Conservation (phyloP, 2,113 vertebrate genomes). For the Ceyx cyanopectus region DNA sequence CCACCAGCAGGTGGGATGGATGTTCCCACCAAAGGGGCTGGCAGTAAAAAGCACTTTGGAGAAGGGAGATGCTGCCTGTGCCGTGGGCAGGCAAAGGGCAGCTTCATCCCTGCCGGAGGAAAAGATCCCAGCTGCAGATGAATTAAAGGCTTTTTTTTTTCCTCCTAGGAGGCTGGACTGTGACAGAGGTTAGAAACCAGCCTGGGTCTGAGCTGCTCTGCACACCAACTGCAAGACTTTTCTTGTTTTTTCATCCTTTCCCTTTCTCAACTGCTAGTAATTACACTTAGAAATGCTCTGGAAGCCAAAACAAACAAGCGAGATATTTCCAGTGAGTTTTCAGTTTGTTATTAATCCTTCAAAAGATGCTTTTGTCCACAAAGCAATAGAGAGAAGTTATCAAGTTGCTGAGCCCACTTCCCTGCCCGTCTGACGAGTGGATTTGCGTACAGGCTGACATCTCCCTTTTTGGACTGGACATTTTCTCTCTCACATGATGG, state of each 20-base stretch:
- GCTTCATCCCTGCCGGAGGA: background rate
- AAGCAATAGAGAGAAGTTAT: background rate
- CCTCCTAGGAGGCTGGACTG: background rate
- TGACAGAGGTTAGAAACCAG: slow-evolving; percentile 14
- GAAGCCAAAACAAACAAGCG: slow-evolving; percentile 48
- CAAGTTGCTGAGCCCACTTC: background rate
- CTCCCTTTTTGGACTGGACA: background rate
- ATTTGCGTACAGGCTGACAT: background rate
- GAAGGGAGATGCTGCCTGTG: background rate
- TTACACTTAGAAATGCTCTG: background rate
- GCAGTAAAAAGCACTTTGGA: accelerated
- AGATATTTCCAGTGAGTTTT: slow-evolving; percentile 36
- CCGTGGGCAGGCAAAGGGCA: background rate
- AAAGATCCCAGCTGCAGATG: background rate
- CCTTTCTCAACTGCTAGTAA: background rate
- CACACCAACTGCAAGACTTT: background rate
- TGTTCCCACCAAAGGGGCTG: accelerated
- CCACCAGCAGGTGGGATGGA: background rate
- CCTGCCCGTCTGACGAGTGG: background rate
- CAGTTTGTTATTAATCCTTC: slow-evolving; percentile 7
- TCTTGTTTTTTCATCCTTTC: background rate
- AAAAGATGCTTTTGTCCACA: background rate
- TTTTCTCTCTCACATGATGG: slow-evolving; percentile 15
- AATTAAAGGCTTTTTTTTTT: background rate
- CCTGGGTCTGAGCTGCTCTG: background rate